Evolutionary conservation across 1,140 invertebrate species (phyloP).

Genomic region (Eciton burchellii): DNA sequence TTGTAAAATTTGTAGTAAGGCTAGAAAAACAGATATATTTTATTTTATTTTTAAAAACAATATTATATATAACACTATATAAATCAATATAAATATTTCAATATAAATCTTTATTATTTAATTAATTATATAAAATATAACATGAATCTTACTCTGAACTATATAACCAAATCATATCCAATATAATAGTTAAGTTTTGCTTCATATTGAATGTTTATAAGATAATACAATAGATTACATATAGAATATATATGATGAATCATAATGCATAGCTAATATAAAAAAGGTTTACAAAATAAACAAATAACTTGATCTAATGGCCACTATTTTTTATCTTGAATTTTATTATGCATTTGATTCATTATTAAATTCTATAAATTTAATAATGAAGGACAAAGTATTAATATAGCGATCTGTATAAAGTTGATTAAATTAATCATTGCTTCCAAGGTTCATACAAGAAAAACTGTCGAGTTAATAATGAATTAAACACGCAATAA

Average conservation of each 20-base stretch:
- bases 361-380: not conserved
- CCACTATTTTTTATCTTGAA: not conserved
- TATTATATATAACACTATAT: not conserved
- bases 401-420: not conserved
- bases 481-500: too few relatives aligned
- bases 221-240: not conserved
- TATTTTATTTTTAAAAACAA: not conserved
- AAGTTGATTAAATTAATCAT: conserved; percentile 15
- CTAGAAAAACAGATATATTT: conserved; percentile 36
- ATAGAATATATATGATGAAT: not conserved
- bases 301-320: conserved; percentile 9
- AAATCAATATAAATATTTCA: too few relatives aligned
- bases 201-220: too few relatives aligned
- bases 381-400: conserved; percentile 13
- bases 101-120: not conserved
- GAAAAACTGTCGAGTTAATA: not conserved
- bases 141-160: too few relatives aligned
- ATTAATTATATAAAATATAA: too few relatives aligned
- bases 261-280: not conserved
- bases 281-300: conserved; percentile 7
- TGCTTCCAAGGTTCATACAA: not conserved
- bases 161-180: too few relatives aligned
- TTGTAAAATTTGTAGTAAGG: not conserved
- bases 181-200: too few relatives aligned
- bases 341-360: not conserved